phyloP scores from a whole-genome alignment of 2,797 vertebrate species.

The Brachyrhaphis roseni region DNA sequence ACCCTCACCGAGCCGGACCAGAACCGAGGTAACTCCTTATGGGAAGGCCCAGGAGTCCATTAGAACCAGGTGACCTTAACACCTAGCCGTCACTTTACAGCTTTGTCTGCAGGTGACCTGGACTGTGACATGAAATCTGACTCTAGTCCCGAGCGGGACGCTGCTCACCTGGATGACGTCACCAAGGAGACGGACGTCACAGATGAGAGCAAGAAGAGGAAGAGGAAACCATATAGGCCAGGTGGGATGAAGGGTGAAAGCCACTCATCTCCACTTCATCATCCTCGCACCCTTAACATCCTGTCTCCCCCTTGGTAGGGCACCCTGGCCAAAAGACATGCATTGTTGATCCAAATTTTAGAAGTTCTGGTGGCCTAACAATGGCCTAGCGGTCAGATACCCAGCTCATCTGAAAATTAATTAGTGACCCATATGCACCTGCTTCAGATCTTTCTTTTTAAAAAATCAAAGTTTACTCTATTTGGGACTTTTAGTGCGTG shows the following conservation, averaged over 20 bases:
- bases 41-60: neutral
- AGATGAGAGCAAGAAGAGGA: conserved; percentile 90
- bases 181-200: conserved; percentile 82
- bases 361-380: too few relatives aligned
- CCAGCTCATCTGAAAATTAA: too few relatives aligned
- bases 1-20: conserved; percentile 86
- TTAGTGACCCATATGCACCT: too few relatives aligned
- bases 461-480: too few relatives aligned
- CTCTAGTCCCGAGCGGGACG: conserved; percentile 93
- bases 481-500: too few relatives aligned
- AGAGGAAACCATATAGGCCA: conserved; percentile 95
- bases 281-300: neutral
- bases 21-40: conserved; percentile 80
- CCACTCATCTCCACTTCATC: neutral
- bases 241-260: conserved; percentile 73
- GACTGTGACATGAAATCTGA: conserved; percentile 96
- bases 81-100: neutral
- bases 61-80: neutral
- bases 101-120: conserved; percentile 66
- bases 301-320: neutral
- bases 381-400: too few relatives aligned
- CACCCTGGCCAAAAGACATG: too few relatives aligned
- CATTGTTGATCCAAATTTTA: too few relatives aligned
- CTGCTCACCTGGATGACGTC: conserved; percentile 80
- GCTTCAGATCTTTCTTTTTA: too few relatives aligned